A percentile compares a stretch with the other conserved stretches of the same genome.
phyloP scores from a whole-genome alignment of 2,888 invertebrate species.

The Brachyopa scutellaris region DNA sequence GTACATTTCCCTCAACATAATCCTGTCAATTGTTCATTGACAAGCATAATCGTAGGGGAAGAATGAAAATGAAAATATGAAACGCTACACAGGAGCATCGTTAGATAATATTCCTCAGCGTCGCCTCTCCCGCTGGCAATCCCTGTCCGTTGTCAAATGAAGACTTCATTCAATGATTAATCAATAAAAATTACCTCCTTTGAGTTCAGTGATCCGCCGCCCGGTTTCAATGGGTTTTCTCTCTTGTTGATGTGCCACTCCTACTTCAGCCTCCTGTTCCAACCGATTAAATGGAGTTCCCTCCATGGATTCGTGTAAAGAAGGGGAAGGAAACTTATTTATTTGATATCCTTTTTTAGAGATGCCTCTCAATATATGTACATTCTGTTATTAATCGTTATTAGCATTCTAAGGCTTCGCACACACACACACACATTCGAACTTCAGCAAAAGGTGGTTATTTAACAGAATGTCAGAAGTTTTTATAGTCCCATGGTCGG shows the following conservation, averaged over 20 bases:
- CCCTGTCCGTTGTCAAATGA: neutral
- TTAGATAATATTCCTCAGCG: neutral
- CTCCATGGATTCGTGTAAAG: neutral
- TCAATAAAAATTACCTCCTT: constrained; percentile 28
- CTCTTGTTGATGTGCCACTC: neutral
- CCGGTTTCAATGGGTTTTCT: neutral
- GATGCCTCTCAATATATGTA: constrained; percentile 35
- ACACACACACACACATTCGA: too few species aligned
- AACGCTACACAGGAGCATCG: constrained; percentile 5
- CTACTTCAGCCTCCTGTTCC: neutral
- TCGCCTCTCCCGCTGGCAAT: neutral
- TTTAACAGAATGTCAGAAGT: constrained; percentile 28
- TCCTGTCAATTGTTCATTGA: constrained; percentile 38
- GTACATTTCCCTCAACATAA: constrained; percentile 8
- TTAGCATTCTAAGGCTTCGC: constrained; percentile 39
- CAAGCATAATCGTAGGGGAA: constrained; percentile 19
- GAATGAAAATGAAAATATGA: constrained; percentile 11
- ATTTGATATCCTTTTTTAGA: constrained; percentile 9
- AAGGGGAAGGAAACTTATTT: neutral
- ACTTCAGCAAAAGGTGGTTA: constrained; percentile 24
- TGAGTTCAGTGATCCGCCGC: constrained; percentile 4
- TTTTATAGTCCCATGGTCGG: constrained; percentile 31
- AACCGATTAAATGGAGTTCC: neutral
- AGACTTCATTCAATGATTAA: constrained; percentile 39
- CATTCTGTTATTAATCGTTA: constrained; percentile 47